A percentile compares a stretch with the other conserved stretches of the same genome.
Evolutionary conservation across 2,888 invertebrate genomes (phyloP).

Genomic region (Ormyrus thymus): DNA sequence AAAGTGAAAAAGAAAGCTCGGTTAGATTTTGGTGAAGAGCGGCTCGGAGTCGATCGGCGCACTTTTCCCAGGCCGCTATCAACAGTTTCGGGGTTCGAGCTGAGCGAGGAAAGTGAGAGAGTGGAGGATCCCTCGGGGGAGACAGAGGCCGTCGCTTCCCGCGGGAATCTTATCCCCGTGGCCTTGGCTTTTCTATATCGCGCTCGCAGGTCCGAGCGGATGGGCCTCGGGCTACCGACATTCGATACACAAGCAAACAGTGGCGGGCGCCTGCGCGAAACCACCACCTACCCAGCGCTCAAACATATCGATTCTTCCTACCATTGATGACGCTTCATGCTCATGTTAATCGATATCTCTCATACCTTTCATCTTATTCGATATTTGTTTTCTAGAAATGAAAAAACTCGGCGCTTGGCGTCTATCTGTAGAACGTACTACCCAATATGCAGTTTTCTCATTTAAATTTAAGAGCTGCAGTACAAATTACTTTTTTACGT

Average conservation of each 20-base stretch:
- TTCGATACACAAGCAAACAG: conserved; percentile 1
- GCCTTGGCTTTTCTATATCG: conserved; percentile 55
- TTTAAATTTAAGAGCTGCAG: no score
- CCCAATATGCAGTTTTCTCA: no score
- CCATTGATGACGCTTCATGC: no score
- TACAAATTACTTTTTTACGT: no score
- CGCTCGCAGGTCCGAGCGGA: neutral
- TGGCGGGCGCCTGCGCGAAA: no score
- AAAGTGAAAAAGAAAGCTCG: neutral
- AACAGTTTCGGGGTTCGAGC: conserved; percentile 62
- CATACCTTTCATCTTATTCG: no score
- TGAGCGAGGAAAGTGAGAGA: conserved; percentile 33
- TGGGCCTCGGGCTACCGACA: conserved; percentile 24
- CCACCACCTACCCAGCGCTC: no score
- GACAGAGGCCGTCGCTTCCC: conserved; percentile 56
- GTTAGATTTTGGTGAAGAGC: conserved; percentile 42
- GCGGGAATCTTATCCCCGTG: conserved; percentile 64
- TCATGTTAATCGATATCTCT: no score
- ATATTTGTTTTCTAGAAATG: no score
- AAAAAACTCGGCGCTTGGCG: no score
- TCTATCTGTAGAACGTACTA: no score
- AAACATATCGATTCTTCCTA: no score
- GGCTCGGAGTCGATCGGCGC: conserved; percentile 23
- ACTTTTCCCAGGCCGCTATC: conserved; percentile 63
- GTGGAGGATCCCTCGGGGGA: conserved; percentile 39